A percentile compares a stretch with the other conserved stretches of the same genome.
phyloP scores from a whole-genome alignment of 2,113 vertebrate species.

The Jaculus jaculus region DNA sequence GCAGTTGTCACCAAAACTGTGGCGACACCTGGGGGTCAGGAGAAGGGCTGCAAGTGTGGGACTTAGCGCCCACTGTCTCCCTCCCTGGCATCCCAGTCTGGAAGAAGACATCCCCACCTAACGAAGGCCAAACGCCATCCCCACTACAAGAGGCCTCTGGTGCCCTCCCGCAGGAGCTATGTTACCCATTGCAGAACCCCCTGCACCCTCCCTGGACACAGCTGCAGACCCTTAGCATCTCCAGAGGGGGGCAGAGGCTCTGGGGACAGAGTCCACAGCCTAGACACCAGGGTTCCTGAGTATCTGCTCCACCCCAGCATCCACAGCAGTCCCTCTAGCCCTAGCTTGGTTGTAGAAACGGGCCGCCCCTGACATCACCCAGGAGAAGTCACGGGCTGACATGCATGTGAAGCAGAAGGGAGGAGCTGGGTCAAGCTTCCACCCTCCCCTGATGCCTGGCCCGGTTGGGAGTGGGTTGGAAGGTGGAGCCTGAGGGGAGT shows the following conservation, averaged over 20 bases:
- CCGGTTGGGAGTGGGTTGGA: neutral
- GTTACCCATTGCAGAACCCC: neutral
- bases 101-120: fast-evolving
- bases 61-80: neutral
- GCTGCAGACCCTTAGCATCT: neutral
- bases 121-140: neutral
- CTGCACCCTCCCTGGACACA: neutral
- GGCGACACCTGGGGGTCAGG: neutral
- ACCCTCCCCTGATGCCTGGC: neutral
- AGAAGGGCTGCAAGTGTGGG: neutral
- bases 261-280: neutral
- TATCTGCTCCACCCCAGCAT: neutral
- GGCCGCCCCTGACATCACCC: neutral
- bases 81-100: neutral
- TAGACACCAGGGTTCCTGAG: neutral
- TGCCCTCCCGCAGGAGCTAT: neutral
- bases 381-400: neutral
- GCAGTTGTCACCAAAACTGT: neutral
- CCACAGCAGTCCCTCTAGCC: neutral
- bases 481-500: neutral
- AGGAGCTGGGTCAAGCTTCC: neutral
- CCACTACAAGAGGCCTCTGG: too few species aligned
- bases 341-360: neutral
- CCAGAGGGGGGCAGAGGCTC: neutral
- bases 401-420: neutral